Evolutionary conservation across 1,140 invertebrate species (phyloP).

Genomic region (Pseudomyrmex dendroicus): DNA sequence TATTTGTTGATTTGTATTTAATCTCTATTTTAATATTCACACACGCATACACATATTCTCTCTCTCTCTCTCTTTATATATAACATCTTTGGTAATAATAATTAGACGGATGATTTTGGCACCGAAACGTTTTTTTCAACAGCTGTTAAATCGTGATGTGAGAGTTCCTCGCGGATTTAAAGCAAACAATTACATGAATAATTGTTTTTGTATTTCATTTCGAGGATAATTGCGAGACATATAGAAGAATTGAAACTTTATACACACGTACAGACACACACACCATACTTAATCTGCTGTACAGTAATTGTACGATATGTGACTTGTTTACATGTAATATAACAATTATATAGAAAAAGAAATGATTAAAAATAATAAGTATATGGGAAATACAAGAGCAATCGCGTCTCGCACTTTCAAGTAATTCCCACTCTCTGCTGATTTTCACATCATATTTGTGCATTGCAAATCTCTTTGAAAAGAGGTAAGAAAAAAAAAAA

Average conservation of each 20-base stretch:
- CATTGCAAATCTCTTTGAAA: too few relatives aligned
- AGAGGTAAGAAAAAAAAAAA: too few relatives aligned
- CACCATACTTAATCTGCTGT: slow-evolving; percentile 76
- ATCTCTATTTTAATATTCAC: slow-evolving; percentile 84
- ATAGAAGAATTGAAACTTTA: slow-evolving; percentile 77
- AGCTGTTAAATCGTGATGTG: too few relatives aligned
- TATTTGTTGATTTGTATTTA: slow-evolving; percentile 83
- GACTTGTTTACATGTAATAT: slow-evolving; percentile 81
- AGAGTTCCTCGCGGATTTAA: slow-evolving; percentile 50
- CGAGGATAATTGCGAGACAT: slow-evolving; percentile 60
- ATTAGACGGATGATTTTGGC: slow-evolving; percentile 8
- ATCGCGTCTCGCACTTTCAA: slow-evolving; percentile 40
- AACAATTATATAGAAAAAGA: slow-evolving; percentile 77
- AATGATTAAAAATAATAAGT: slow-evolving; percentile 77
- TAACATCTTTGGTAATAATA: too few relatives aligned
- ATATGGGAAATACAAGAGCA: slow-evolving; percentile 66
- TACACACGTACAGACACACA: slow-evolving; percentile 22
- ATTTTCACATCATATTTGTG: not conserved
- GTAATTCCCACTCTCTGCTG: slow-evolving; percentile 3
- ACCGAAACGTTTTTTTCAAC: slow-evolving; percentile 47
- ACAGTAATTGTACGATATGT: slow-evolving; percentile 81
- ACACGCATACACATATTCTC: not conserved
- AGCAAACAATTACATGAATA: slow-evolving; percentile 50
- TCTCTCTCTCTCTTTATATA: too few relatives aligned
- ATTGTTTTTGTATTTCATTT: slow-evolving; percentile 67